These are phyloP conservation scores for Drosophila ezoana DNA, from an alignment of 2,888 invertebrate genomes.

Conservation along the genomic window DNA sequence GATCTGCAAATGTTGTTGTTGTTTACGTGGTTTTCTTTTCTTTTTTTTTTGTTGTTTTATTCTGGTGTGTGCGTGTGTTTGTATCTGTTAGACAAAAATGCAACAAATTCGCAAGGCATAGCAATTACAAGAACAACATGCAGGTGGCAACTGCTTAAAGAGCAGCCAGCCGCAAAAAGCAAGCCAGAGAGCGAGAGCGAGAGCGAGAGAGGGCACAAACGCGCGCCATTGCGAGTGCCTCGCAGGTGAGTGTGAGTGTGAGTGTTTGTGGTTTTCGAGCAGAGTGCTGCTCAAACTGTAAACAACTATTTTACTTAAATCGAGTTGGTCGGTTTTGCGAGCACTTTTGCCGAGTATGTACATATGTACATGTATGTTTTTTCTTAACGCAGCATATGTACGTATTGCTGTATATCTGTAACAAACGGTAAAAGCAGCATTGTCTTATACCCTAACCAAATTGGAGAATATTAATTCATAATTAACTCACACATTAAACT, in stretches of 20 bases:
- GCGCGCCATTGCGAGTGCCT: slow-evolving; percentile 7
- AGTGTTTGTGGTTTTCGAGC: slow-evolving; percentile 2
- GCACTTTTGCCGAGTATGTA: slow-evolving; percentile 2
- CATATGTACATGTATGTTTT: not conserved
- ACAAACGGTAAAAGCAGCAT: not conserved
- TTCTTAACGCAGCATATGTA: too few species aligned
- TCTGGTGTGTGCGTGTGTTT: slow-evolving; percentile 8
- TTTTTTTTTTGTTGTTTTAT: slow-evolving; percentile 9
- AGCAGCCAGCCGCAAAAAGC: slow-evolving; percentile 20
- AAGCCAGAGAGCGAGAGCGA: slow-evolving; percentile 7
- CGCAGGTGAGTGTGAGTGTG: slow-evolving; percentile 36
- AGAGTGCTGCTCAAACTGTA: slow-evolving; percentile 39
- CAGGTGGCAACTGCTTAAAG: slow-evolving; percentile 45
- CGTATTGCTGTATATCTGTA: not conserved
- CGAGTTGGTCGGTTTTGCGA: slow-evolving; percentile 27
- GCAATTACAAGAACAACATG: slow-evolving; percentile 30
- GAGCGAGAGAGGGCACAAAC: slow-evolving; percentile 4
- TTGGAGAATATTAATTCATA: too few species aligned
- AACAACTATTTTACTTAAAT: slow-evolving; percentile 20
- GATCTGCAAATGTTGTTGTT: slow-evolving; percentile 21
- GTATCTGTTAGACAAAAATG: slow-evolving; percentile 31
- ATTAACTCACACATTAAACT: too few species aligned
- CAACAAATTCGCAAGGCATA: slow-evolving; percentile 40
- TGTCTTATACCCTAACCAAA: not conserved
- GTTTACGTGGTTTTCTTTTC: not conserved